Base-by-base conservation (phyloP, 2,113 vertebrate genomes). In the Neotragus pygmaeus region DNA sequence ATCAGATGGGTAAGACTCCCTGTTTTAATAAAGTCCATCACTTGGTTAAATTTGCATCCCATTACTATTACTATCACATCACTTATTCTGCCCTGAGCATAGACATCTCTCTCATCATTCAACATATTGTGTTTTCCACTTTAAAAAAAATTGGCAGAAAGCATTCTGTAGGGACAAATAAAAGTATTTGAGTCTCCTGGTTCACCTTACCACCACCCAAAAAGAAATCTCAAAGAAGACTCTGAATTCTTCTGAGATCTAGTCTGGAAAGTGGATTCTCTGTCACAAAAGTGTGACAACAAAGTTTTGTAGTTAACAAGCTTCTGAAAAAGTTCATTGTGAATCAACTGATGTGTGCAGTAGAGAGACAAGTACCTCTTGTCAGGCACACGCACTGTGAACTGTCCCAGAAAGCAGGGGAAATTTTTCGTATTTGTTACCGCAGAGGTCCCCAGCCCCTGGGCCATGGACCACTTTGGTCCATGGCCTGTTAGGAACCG, bases 1-100 rank as follows among this genome's bases (percentile, higher is more conserved):
- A 98, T 98, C 98, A 98, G 97, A 97, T 95, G 62, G 55, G 78
- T 98, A 95, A 98, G 81, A 94, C 58, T 91, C 93, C 70, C 23
- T 83, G 90, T 97, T 98, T 98, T 97, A 96, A 98, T 97, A 96
- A 97, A 96, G 97, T 98, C 97, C 95, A 95, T 91, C 94, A 89
- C 81, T 96, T 97, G 97, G 97, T 98, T 98, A 96, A 95, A 97
- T 97, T 91, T 96, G 53, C 80, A 91, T 96, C 86, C 94, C 90
- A 43, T 94, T 98, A 96, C 96, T 97, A 91, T 90, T 97, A 96
- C 78, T 78, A 77, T 90, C 90, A 90, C 43, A 91, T 94, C 75
- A 5, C 97, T 98, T 97, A 97, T 98, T 98, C 97, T 95, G 39
- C 95, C 96, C 36, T 1, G 95, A 98, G 86, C 94, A 73, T 90